Base-by-base conservation (phyloP, 2,113 vertebrate species). In the Myrmophylax atrothorax region DNA sequence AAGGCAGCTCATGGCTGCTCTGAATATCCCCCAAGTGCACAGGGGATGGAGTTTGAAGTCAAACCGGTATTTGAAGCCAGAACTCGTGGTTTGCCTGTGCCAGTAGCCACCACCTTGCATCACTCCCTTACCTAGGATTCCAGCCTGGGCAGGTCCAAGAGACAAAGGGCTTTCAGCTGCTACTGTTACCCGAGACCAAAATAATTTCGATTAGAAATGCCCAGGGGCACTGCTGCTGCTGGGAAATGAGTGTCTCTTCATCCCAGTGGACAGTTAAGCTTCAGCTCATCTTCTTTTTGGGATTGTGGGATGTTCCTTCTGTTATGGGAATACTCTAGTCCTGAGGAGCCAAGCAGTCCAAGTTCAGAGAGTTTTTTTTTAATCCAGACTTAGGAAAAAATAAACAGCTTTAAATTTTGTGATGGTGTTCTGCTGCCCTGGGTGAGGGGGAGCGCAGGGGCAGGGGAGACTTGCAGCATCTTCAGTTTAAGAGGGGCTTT, bases 381-480 rank as follows among this genome's bases (percentile, higher is more conserved):
- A 35, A 84, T 60, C 11, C 19, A 33, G 20, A 25, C 3, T 6
- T 50, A 13, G 5, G 5, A 13, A 28, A 29, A 35, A 20, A 8
- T 0, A 13, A 25, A 4, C 3, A 7, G 4, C 40, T 79, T 59
- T 38, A 77, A 72, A 35, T 53, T 8, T 59, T 7, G 18, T 5
- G 12, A 16, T 63, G 33, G 8, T 35, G 90, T 87, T 53, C 7
- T 79, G 46, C 33, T n/a, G 38, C 37, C 29, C 14, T 55, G 28
- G 11, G 7, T 56, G 23, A 70, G 16, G 13, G 46, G 44, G 31
- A 49, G 2, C 18, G 18, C 26, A 19, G 25, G 9, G 4, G 13
- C 0, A 0, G 16, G 24, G 18, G 10, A 29, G 14, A 58, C 46
- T 14, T 0, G 0, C 7, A 14, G 23, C 0, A 0, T 58, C 42